Evolutionary conservation across 1,140 invertebrate genomes (phyloP), one percentile per base, ranked within the genome.

Genomic region (Bombus sylvicola): DNA sequence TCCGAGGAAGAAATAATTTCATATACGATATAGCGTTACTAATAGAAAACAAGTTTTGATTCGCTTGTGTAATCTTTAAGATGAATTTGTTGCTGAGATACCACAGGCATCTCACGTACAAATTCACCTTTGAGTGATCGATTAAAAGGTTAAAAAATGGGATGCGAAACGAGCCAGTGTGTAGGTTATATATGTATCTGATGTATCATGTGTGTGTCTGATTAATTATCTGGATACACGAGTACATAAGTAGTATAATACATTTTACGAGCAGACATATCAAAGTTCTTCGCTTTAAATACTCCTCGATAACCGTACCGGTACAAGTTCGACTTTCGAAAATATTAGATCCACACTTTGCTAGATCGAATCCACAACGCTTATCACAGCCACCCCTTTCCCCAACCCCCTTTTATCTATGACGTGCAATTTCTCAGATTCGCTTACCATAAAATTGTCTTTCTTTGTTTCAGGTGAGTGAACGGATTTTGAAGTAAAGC

Each of bases 401-500:
- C 2, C 1, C 5, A 2, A 12, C 6, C 28, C 10, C 4, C 69
- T 13, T 41, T 25, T 28, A 71, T 4, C 18, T 13, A 13, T 25
- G 25, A 28, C 37, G 22, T 0, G 37, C 39, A 3, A 77, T 77
- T 77, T 77, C 57, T 37, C 75, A 77, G 34, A 77, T 78, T 78
- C 34, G 39, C 75, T 77, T 39, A 64, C 57, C 75, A 28, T 85
- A 64, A 64, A 77, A 77, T 77, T 59, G 28, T 34, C 37, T 76
- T 78, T 80, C 76, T 87, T 82, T 85, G 79, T 86, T 89, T 86
- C 88, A 85, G 88, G 86, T 90, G 90, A 88, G 87, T 87, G 85
- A 88, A 84, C 71, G 37, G 9, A 74, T 62, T 75, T 83, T 57
- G 43, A 10, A 59, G 82, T 62, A 83, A 75, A 43, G 39, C 34